phyloP scores from a whole-genome alignment of 1,140 invertebrate species.

The Steinernema khuongi region DNA sequence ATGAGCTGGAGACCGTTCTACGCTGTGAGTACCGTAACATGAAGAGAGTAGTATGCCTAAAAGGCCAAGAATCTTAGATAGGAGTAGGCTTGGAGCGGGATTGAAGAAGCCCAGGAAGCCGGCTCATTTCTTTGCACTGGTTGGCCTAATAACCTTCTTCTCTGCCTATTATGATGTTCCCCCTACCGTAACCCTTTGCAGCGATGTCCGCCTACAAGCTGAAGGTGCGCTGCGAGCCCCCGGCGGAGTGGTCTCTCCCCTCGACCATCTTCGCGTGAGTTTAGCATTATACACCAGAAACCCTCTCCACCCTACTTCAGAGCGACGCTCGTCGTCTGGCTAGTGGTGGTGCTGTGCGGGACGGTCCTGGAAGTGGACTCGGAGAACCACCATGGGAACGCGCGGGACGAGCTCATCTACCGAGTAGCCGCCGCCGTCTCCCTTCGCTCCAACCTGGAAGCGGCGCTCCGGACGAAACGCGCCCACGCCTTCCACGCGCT shows the following conservation, averaged over 20 bases:
- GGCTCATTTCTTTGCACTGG: no score
- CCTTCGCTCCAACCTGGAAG: neutral
- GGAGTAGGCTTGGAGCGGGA: no score
- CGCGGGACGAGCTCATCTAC: neutral
- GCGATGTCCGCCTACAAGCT: conserved; percentile 28
- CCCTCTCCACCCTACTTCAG: neutral
- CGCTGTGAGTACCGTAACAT: conserved; percentile 7
- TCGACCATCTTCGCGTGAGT: conserved; percentile 13
- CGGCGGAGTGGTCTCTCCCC: conserved; percentile 3
- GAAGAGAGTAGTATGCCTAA: neutral
- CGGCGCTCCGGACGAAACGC: conserved; percentile 4
- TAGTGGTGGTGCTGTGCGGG: neutral
- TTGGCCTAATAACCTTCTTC: no score
- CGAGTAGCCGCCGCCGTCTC: neutral
- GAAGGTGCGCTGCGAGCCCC: conserved; percentile 33
- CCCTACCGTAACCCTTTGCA: conserved; percentile 13
- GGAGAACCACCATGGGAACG: neutral
- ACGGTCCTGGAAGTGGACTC: conserved; percentile 3
- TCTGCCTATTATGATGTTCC: no score
- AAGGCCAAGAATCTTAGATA: no score
- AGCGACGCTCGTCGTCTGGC: neutral
- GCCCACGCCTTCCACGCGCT: conserved; percentile 20
- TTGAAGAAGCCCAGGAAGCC: no score
- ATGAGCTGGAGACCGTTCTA: conserved; percentile 25
- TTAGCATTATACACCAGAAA: neutral